Base-by-base conservation (phyloP, 2,113 vertebrate genomes). In the Sporophila hypoxantha region DNA sequence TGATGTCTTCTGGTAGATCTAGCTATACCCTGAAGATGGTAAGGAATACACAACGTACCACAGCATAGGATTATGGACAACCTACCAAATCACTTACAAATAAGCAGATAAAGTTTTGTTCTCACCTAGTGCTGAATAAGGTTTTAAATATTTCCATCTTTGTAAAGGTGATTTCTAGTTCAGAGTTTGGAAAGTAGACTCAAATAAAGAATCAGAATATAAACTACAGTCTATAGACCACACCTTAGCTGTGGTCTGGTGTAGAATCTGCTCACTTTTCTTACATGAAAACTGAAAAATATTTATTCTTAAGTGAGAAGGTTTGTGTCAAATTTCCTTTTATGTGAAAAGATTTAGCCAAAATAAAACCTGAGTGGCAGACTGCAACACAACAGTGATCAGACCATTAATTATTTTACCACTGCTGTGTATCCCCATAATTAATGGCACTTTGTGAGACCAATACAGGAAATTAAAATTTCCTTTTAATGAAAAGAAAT, bases 401-500 rank as follows among this genome's bases (percentile, higher is more conserved):
- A 67, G 83, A 77, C 32, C 69, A 57, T 36, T 89, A 90, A 75
- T 82, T 93, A 65, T 81, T 87, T 87, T 52, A 67, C 62, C 64
- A 78, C 36, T 76, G 76, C 57, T 41, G 19, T 32, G 27, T 49
- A 75, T 36, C 6, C 4, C 50, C 47, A 32, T 69, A 93, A 92
- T 56, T 59, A 71, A 85, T 26, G 26, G 47, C 67, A 66, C 49
- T 62, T 60, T 4, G 18, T 42, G 76, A 93, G 42, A 87, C 53
- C 39, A 82, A 81, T 47, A 77, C 56, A 91, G 73, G 57, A 75
- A 93, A 92, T 79, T 61, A 62, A 76, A 56, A 90, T 76, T 88
- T 85, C 53, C 76, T 89, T 88, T 80, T 56, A 93, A 93, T 88
- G 70, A 61, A 74, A 81, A 41, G 39, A 87, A 91, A 78, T 55